Evolutionary conservation across 2,797 vertebrate genomes (phyloP), one percentile per base, ranked within the genome.

Genomic region (Lates japonicus): DNA sequence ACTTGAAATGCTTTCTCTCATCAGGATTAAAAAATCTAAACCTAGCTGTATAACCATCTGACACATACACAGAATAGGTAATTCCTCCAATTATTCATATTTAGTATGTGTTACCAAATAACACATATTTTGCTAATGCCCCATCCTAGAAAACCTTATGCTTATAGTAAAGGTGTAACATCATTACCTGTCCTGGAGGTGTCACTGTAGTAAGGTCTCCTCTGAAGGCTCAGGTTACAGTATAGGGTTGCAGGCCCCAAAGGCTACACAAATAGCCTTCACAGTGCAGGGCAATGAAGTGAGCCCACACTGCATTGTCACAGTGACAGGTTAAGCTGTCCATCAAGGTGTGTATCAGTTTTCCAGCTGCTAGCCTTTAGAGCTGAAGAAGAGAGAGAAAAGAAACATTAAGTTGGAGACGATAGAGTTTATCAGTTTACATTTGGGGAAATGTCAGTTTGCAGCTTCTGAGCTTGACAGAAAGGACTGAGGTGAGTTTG

Each of bases 201-300:
- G 82, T 75, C 70, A 6, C 42, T 81, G 70, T 42, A 49, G 60
- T 70, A 25, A n/a, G 66, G 59, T 67, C 78, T 78, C 71, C 65
- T 66, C 10, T 63, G 46, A 60, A 58, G 76, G 66, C 58, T 94
- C 74, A 61, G 70, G 86, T 95, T 94, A 89, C 87, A 82, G 80
- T 88, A 91, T 91, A 64, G 69, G 58, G 88, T 92, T 92, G 55
- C 89, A 82, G 75, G 66, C 13, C 66, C 66, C 68, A 70, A 67
- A 82, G 76, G 83, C 74, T 49, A 22, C 74, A 79, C 64, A 87
- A 49, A 80, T 44, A 64, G 55, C 31, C 25, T 46, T 61, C 52
- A 22, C 54, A 48, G 54, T 59, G 80, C 44, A 80, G 71, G 63
- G 14, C 61, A 78, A 68, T 80, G 69, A 80, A 75, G 64, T 7